Conservation (phyloP, 2,888 invertebrate genomes). For the Drosophila aldrichi region DNA sequence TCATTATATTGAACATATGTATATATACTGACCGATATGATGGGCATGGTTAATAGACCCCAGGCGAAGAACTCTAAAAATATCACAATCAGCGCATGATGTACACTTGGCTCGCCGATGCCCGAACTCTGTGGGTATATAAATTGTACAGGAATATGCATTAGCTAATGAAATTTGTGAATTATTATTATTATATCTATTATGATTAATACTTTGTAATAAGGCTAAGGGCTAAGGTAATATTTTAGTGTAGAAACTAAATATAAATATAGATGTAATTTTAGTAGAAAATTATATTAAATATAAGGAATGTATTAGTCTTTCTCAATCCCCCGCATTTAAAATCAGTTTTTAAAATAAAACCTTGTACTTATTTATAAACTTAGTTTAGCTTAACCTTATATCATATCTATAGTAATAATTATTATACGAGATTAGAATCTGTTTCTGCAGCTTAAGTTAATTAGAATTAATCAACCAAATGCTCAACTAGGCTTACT, state of each 20-base stretch:
- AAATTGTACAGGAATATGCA: slow-evolving; percentile 10
- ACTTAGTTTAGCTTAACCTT: background rate
- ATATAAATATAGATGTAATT: background rate
- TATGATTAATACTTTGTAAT: background rate
- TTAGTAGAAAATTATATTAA: background rate
- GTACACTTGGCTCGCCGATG: slow-evolving; percentile 97
- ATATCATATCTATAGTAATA: background rate
- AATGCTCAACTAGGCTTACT: background rate
- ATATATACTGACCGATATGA: slow-evolving; percentile 88
- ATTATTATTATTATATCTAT: background rate
- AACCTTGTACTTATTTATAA: background rate
- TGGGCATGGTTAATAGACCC: slow-evolving; percentile 99
- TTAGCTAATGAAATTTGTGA: background rate
- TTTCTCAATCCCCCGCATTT: no score
- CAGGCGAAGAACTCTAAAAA: slow-evolving; percentile 99
- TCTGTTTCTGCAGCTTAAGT: background rate
- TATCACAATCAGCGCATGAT: slow-evolving; percentile 99
- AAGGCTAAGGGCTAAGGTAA: no score
- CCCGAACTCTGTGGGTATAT: slow-evolving; percentile 90
- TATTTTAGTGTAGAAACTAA: background rate
- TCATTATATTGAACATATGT: background rate
- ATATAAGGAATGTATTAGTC: background rate
- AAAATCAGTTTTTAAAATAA: background rate
- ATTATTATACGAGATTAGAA: background rate
- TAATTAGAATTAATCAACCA: background rate